These are phyloP conservation scores for Nixonia krombeini DNA, from an alignment of 1,140 invertebrate species.

Conservation along the genomic window DNA sequence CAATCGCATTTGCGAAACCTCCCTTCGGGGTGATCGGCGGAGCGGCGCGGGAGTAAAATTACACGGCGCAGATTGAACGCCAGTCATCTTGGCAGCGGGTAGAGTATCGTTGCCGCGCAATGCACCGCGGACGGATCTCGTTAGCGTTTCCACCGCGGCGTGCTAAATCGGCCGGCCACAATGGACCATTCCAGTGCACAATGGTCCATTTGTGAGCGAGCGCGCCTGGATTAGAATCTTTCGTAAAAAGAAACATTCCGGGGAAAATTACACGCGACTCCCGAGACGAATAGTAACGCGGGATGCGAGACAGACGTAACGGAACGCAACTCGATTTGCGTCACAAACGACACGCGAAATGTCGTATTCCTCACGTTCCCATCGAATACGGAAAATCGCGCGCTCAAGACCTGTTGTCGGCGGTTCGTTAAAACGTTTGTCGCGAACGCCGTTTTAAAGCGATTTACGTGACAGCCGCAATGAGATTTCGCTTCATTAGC, in stretches of 20 bases:
- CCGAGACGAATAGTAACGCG: no score
- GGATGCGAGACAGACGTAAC: no score
- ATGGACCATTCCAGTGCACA: constrained; percentile 23
- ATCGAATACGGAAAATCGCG: no score
- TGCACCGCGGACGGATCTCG: constrained; percentile 13
- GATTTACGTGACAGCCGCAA: no score
- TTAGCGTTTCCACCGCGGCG: constrained; percentile 23
- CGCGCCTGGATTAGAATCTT: constrained; percentile 28
- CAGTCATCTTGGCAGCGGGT: constrained; percentile 19
- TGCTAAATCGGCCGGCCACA: constrained; percentile 21
- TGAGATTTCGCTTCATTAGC: constrained; percentile 5
- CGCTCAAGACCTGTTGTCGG: no score
- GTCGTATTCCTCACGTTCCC: no score
- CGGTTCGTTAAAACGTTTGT: no score
- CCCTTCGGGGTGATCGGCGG: constrained; percentile 25
- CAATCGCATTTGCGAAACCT: constrained; percentile 30
- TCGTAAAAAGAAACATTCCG: no score
- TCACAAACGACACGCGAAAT: no score
- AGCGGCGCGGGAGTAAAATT: constrained; percentile 29
- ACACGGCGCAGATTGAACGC: constrained; percentile 24
- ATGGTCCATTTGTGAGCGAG: constrained; percentile 25
- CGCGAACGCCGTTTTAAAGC: no score
- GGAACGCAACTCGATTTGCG: no score
- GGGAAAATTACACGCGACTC: no score
- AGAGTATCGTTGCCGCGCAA: constrained; percentile 13